Evolutionary conservation across 64 coral and sea anemone genomes (phyloP).

Genomic region (Pocillopora damicornis): DNA sequence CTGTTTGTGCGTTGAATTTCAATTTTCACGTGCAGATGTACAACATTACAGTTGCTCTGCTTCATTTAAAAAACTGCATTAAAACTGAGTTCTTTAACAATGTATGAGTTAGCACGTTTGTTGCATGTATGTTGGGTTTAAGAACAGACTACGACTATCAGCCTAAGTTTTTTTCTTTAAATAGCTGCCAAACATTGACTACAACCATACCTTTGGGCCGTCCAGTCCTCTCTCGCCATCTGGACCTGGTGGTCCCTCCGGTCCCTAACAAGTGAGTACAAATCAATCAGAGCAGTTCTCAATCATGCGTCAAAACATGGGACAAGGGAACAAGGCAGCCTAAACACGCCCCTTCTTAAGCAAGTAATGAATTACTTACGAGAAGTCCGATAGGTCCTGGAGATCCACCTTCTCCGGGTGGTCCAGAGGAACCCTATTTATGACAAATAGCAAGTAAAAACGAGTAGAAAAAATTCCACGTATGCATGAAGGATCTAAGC

Average conservation of each 20-base stretch:
- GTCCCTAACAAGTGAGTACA: constrained; percentile 14
- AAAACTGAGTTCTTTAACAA: too few relatives aligned
- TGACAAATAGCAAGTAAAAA: not conserved
- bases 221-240: constrained; percentile 61
- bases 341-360: too few relatives aligned
- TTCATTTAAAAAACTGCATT: too few relatives aligned
- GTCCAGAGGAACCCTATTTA: constrained; percentile 23
- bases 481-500: too few relatives aligned
- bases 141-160: not conserved
- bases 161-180: not conserved
- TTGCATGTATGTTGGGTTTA: too few relatives aligned
- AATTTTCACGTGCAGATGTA: too few relatives aligned
- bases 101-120: too few relatives aligned
- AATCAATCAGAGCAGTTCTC: not conserved
- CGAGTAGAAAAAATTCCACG: too few relatives aligned
- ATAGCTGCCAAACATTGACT: not conserved
- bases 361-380: constrained; percentile 1
- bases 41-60: too few relatives aligned
- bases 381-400: constrained; percentile 45
- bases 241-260: constrained; percentile 43
- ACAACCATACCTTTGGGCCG: constrained; percentile 47
- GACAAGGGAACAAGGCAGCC: too few relatives aligned
- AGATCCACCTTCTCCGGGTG: constrained; percentile 46
- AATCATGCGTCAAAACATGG: too few relatives aligned
- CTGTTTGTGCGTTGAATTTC: too few relatives aligned